These are phyloP conservation scores for Hippocampus barbouri DNA, from an alignment of 2,113 vertebrate genomes.

Conservation along the genomic window DNA sequence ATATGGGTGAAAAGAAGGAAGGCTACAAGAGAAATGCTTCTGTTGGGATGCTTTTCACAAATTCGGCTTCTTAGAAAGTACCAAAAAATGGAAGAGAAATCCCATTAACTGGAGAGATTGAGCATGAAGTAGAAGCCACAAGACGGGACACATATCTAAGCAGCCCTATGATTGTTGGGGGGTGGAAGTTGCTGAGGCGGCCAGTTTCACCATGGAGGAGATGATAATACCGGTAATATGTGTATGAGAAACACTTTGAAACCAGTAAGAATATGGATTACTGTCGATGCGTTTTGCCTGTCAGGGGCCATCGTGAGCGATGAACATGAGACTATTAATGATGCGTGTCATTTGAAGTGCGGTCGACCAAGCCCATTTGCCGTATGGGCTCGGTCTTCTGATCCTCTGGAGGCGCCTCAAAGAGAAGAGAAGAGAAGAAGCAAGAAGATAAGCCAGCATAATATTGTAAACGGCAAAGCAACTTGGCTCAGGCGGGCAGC, in stretches of 20 bases:
- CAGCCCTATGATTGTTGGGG: background rate
- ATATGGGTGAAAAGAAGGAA: no score
- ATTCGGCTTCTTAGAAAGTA: background rate
- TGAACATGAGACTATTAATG: constrained; percentile 13
- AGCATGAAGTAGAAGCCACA: background rate
- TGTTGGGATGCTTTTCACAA: background rate
- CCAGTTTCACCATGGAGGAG: constrained; percentile 4
- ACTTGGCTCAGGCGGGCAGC: background rate
- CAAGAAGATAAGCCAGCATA: constrained; percentile 16
- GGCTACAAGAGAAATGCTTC: background rate
- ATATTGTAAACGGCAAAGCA: constrained; percentile 2
- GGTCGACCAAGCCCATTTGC: constrained; percentile 22
- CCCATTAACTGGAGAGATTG: background rate
- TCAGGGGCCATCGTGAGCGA: constrained; percentile 24
- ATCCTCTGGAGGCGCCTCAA: constrained; percentile 16
- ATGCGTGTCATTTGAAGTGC: constrained; percentile 35
- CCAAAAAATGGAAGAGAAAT: background rate
- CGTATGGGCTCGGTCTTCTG: constrained; percentile 16
- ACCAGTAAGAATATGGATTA: constrained; percentile 27
- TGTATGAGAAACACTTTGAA: constrained; percentile 22
- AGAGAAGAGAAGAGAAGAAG: constrained; percentile 8
- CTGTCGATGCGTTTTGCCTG: constrained; percentile 21
- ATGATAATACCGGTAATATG: constrained; percentile 11
- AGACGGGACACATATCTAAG: background rate
- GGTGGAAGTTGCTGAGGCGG: background rate